Conservation (phyloP, 2,888 invertebrate genomes). For the Ypsolopha sequella region DNA sequence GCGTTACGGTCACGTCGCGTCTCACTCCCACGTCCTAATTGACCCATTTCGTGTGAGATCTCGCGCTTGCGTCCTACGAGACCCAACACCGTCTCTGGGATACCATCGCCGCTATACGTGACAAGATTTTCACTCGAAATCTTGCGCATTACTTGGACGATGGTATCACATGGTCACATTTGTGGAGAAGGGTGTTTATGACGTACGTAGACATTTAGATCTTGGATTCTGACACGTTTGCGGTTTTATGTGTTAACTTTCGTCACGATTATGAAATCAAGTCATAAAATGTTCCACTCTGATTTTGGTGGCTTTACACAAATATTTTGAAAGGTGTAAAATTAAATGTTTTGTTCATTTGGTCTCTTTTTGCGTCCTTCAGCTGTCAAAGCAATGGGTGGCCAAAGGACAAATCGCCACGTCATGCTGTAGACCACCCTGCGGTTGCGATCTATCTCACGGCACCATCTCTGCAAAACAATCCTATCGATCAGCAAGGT, state of each 20-base stretch:
- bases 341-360: not conserved
- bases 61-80: conserved; percentile 29
- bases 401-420: conserved; percentile 15
- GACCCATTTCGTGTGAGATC: conserved; percentile 67
- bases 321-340: not conserved
- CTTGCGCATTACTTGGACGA: not conserved
- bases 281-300: not conserved
- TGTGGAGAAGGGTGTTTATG: conserved; percentile 36
- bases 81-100: conserved; percentile 46
- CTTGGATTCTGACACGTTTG: conserved; percentile 34
- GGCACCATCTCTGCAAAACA: conserved; percentile 48
- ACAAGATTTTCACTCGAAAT: conserved; percentile 9
- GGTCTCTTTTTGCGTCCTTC: not conserved
- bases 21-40: conserved; percentile 69
- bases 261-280: conserved; percentile 9
- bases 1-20: conserved; percentile 63
- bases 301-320: not conserved
- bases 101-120: conserved; percentile 64
- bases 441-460: conserved; percentile 29
- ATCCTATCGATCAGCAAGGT: conserved; percentile 46
- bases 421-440: conserved; percentile 47
- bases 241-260: conserved; percentile 23
- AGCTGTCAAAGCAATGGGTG: conserved; percentile 8
- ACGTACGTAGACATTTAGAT: conserved; percentile 25
- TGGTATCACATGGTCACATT: conserved; percentile 1